Evolutionary conservation across 1,140 invertebrate genomes (phyloP).

Genomic region (Latrodectus geometricus): DNA sequence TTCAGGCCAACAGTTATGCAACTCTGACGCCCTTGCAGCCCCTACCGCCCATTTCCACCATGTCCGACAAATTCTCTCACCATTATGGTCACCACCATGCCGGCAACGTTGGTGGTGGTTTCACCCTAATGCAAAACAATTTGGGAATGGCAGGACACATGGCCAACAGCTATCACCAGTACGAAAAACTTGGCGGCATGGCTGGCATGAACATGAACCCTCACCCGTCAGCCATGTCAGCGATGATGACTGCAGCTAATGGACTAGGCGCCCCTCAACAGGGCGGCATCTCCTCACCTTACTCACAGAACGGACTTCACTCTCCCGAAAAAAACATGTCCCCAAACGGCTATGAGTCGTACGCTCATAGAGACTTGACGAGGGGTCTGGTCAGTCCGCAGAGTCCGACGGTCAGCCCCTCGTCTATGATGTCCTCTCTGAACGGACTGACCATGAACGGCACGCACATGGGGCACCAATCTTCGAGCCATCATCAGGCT

Average conservation of each 20-base stretch:
- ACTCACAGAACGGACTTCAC: slow-evolving; percentile 81
- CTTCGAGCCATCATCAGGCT: slow-evolving; percentile 70
- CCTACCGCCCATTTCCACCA: slow-evolving; percentile 96
- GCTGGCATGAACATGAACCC: slow-evolving; percentile 74
- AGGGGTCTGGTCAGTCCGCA: slow-evolving; percentile 70
- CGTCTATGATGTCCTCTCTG: slow-evolving; percentile 70
- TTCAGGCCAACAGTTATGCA: slow-evolving; percentile 92
- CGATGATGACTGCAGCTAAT: slow-evolving; percentile 77
- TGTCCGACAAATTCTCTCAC: slow-evolving; percentile 82
- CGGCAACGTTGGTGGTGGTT: slow-evolving; percentile 77
- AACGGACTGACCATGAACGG: slow-evolving; percentile 70
- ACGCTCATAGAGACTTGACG: slow-evolving; percentile 73
- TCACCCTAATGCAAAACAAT: slow-evolving; percentile 88
- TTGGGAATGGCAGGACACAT: slow-evolving; percentile 60
- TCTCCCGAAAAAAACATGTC: slow-evolving; percentile 76
- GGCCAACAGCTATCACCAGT: slow-evolving; percentile 62
- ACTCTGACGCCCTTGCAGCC: slow-evolving; percentile 81
- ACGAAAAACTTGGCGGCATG: slow-evolving; percentile 75
- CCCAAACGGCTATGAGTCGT: slow-evolving; percentile 75
- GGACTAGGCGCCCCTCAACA: slow-evolving; percentile 34
- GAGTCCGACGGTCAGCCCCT: slow-evolving; percentile 68
- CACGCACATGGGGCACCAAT: slow-evolving; percentile 71
- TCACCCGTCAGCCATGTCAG: slow-evolving; percentile 75
- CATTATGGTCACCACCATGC: slow-evolving; percentile 71
- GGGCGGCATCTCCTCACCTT: slow-evolving; percentile 74